Conservation (phyloP, 1,140 invertebrate species). For the Tetragonula clypearis region DNA sequence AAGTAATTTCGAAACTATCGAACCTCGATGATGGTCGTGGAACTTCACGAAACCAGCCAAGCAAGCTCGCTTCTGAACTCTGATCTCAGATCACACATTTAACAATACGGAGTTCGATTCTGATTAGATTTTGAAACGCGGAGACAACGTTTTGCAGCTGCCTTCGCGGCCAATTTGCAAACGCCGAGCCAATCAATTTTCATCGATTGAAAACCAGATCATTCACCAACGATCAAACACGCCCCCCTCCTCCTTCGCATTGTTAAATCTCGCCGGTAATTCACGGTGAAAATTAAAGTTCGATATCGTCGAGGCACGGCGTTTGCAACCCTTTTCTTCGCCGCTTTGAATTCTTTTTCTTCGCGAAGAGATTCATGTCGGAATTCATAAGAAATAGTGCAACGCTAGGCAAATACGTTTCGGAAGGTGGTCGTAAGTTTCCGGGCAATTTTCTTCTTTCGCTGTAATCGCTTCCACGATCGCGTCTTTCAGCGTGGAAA, state of each 20-base stretch:
- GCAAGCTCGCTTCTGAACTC: not conserved
- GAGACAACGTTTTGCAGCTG: not conserved
- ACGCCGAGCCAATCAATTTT: not conserved
- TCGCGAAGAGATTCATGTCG: slow-evolving; percentile 6
- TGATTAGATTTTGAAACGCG: not conserved
- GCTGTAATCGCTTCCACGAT: slow-evolving; percentile 36
- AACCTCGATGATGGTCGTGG: not conserved
- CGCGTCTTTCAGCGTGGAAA: slow-evolving; percentile 12
- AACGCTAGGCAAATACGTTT: slow-evolving; percentile 39
- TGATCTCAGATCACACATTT: not conserved
- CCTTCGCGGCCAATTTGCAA: not conserved
- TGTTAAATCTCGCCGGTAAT: not conserved
- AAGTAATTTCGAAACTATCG: not conserved
- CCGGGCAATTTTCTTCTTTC: slow-evolving; percentile 41
- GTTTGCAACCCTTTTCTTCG: not conserved
- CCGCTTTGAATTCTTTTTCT: not conserved
- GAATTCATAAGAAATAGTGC: slow-evolving; percentile 46
- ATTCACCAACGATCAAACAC: not conserved
- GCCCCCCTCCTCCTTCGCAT: not conserved
- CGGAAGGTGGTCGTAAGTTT: slow-evolving; percentile 16
- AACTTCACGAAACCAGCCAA: not conserved
- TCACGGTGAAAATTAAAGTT: not conserved
- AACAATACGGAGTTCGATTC: too few relatives aligned
- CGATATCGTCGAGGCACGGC: not conserved
- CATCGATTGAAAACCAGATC: not conserved